Evolutionary conservation across 2,888 invertebrate genomes (phyloP).

Genomic region (Idaea biselata): DNA sequence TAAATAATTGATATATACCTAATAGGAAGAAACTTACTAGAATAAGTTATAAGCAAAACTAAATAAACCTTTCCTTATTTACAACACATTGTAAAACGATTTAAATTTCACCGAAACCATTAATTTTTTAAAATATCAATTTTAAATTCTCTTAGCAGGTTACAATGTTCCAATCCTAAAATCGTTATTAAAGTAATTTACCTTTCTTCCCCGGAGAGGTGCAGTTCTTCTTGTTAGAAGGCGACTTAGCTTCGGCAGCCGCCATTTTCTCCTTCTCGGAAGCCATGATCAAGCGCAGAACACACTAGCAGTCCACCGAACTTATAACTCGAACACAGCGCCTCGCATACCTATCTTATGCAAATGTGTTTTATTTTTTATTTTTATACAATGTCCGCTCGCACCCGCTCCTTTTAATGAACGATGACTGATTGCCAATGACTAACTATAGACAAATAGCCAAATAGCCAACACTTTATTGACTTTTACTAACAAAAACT

Average conservation of each 20-base stretch:
- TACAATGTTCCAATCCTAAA: not conserved
- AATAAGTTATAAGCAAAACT: too few relatives aligned
- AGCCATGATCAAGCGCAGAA: slow-evolving; percentile 59
- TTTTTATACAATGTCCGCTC: slow-evolving; percentile 37
- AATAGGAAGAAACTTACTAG: too few relatives aligned
- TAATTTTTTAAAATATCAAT: too few relatives aligned
- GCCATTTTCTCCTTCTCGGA: slow-evolving; percentile 77
- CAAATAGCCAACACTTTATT: slow-evolving; percentile 64
- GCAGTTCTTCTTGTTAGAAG: slow-evolving; percentile 73
- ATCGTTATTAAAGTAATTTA: slow-evolving; percentile 36
- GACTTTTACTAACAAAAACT: slow-evolving; percentile 51
- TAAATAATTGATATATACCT: too few relatives aligned
- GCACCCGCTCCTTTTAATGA: slow-evolving; percentile 59
- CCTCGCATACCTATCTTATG: slow-evolving; percentile 61
- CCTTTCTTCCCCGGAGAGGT: slow-evolving; percentile 78
- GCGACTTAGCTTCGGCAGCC: slow-evolving; percentile 69
- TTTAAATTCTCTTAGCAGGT: too few relatives aligned
- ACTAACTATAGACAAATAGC: slow-evolving; percentile 57
- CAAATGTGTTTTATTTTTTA: slow-evolving; percentile 16
- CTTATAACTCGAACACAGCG: slow-evolving; percentile 53
- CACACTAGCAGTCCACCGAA: slow-evolving; percentile 45
- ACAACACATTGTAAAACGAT: too few relatives aligned
- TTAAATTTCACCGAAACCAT: too few relatives aligned
- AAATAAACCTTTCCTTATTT: too few relatives aligned
- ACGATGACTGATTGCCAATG: slow-evolving; percentile 59